Base-by-base conservation (phyloP, 2,113 vertebrate species). In the Hipposideros armiger region DNA sequence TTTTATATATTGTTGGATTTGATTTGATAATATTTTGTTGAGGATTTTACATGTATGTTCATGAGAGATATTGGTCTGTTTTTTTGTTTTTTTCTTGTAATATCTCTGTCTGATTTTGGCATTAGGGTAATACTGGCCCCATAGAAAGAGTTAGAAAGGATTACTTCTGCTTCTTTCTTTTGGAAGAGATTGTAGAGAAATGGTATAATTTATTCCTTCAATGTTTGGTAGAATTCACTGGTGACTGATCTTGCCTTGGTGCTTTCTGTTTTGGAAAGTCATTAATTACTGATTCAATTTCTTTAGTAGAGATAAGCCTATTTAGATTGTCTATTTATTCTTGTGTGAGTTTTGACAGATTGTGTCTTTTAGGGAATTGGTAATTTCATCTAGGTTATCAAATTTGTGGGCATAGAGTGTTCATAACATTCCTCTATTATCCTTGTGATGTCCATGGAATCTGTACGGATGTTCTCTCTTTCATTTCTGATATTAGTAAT, bases 221-320 rank as follows among this genome's bases (percentile, higher is more conserved):
- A 13, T 76, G 24, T 82, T 74, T 66, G 67, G 36, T 83, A 73
- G 77, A 83, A 54, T 91, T 91, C 66, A 87, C 16, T 47, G 24
- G 36, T 73, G 47, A 47, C 14, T 7, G 30, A 45, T 82, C 24
- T 64, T 19, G 76, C 8, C 22, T 9, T 64, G 47, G 56, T 73
- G 28, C 22, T 78, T 81, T 86, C 66, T 66, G 11, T 66, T 67
- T 91, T 80, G n/a, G 58, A 74, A 95, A 14, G 24, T 45, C 73
- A 62, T 64, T 92, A 91, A 81, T 87, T 81, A 50, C 67, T 60
- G 58, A 87, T 74, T 74, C n/a, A 30, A 58, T 89, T 95, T 74
- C 36, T 74, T 73, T 87, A 81, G 45, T 40, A 66, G 67, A 42
- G 32, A 67, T 8, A 74, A 24, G 24, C 14, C 36, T 67, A 5